Base-by-base conservation (phyloP, 1,140 invertebrate genomes). In the Drosophila watanabei region DNA sequence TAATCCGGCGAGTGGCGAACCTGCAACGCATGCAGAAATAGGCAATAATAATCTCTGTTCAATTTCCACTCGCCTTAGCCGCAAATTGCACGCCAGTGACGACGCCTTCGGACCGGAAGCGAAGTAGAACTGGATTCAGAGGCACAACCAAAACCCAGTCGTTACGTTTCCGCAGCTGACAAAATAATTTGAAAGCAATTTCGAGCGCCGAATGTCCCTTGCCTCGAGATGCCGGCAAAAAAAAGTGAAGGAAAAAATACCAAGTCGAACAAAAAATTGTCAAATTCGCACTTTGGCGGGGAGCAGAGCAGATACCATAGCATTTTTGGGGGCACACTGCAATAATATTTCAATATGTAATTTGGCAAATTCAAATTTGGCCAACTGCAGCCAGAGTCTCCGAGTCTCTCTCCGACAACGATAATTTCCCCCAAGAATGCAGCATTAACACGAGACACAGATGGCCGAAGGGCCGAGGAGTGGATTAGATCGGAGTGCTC, bases 271-370 rank as follows among this genome's bases (percentile, higher is more conserved):
- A 49, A 71, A 73, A 73, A 73, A 73, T 86, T 90, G 86, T 90
- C 86, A 86, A 90, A 90, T 90, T 82, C 87, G 86, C 86, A 90
- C 86, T 90, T 90, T 85, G 75, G 56, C 66, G 52, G 49, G 24
- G 11, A 35, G 32, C 24, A 24, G 20, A 32, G 20, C 20, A 41
- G 52, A 72, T 59, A 83, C 63, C 72, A 57, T 78, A 86, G 65
- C 72, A 77, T 86, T 82, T 82, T 80, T 89, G 62, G 61, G 68
- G 54, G 70, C 87, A 56, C 87, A 82, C 72, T 91, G 87, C 87
- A 91, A 91, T 91, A 90, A 90, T 90, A 90, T 90, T 83, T 87
- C 87, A 86, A 90, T 90, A 92, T 89, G 85, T 86, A 92, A 92
- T 92, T 91, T 92, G 76, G 82, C 56, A 84, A 90, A 89, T 86